Evolutionary conservation across 1,140 invertebrate genomes (phyloP).

Genomic region (Whitmania pigra): DNA sequence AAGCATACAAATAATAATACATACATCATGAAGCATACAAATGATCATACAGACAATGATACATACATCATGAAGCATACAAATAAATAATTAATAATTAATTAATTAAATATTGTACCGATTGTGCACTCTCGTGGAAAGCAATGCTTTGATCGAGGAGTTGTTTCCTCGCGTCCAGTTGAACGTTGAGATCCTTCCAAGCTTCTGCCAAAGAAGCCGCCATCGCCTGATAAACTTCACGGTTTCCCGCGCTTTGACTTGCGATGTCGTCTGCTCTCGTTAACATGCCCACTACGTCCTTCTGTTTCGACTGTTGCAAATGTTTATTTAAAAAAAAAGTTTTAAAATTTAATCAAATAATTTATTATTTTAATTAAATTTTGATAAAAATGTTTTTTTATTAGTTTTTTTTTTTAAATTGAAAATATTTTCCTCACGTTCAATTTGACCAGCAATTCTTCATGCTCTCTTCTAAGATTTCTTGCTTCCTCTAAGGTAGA

Average conservation of each 20-base stretch:
- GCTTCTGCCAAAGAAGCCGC: constrained; percentile 71
- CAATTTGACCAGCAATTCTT: constrained; percentile 68
- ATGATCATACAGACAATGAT: no score
- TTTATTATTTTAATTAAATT: no score
- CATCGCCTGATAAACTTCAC: constrained; percentile 72
- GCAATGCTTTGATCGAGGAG: constrained; percentile 55
- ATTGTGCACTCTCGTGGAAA: constrained; percentile 41
- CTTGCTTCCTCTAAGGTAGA: constrained; percentile 60
- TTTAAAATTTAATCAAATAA: no score
- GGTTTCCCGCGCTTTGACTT: constrained; percentile 51
- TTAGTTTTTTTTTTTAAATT: background rate
- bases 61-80: no score
- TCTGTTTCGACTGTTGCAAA: constrained; percentile 63
- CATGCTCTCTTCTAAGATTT: constrained; percentile 61
- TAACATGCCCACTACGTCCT: constrained; percentile 74
- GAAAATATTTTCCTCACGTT: constrained; percentile 51
- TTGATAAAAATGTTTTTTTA: no score
- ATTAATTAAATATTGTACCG: no score
- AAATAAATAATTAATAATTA: no score
- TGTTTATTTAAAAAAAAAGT: no score
- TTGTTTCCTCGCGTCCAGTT: constrained; percentile 61
- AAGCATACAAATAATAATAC: no score
- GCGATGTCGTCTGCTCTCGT: constrained; percentile 70
- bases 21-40: no score
- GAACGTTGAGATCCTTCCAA: constrained; percentile 72